These are phyloP conservation scores for Avahi laniger DNA, from an alignment of 2,797 vertebrate species.

Conservation along the genomic window DNA sequence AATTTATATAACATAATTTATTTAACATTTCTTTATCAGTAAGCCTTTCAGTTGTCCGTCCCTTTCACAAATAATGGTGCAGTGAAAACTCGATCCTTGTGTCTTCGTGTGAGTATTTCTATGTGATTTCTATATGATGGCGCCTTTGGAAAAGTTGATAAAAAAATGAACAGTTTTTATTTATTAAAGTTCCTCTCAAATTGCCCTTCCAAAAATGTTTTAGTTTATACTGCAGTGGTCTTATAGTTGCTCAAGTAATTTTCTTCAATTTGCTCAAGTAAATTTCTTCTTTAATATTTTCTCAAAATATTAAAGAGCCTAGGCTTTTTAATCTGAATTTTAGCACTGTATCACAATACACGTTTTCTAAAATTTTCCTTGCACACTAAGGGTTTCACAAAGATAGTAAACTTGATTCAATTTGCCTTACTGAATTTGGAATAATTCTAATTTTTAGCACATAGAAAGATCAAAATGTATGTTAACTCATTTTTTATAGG, in stretches of 20 bases:
- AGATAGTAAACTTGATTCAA: background rate
- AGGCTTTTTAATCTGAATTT: background rate
- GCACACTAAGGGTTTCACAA: background rate
- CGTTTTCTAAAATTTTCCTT: background rate
- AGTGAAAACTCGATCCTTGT: background rate
- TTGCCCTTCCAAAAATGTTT: background rate
- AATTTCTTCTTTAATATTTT: background rate
- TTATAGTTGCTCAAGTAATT: background rate
- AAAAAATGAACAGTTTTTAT: background rate
- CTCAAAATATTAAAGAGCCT: background rate
- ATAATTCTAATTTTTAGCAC: background rate
- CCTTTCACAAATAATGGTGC: background rate
- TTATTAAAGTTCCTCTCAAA: background rate
- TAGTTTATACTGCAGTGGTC: background rate
- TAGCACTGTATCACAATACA: background rate
- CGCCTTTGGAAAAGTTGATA: background rate
- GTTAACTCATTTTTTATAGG: background rate
- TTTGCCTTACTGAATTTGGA: background rate
- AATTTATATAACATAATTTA: background rate
- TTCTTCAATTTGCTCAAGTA: background rate
- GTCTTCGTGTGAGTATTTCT: background rate
- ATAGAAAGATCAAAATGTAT: background rate
- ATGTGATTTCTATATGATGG: background rate
- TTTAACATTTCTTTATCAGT: background rate
- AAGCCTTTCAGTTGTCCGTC: background rate